phyloP scores from a whole-genome alignment of 2,888 invertebrate genomes.

The Protula sp. region DNA sequence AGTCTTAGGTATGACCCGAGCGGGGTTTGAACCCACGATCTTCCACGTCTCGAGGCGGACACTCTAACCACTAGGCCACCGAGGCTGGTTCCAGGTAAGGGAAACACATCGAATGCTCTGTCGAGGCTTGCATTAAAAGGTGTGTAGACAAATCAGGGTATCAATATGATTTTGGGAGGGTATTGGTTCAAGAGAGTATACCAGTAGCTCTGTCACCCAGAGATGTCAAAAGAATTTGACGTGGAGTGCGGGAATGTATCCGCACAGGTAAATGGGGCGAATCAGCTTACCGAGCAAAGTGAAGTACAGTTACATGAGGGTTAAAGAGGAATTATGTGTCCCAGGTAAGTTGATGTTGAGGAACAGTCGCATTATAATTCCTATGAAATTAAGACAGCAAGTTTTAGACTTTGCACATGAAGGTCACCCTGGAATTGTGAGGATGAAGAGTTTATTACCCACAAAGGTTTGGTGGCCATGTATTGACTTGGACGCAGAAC shows the following conservation, averaged over 20 bases:
- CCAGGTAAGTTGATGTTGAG: neutral
- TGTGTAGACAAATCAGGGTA: neutral
- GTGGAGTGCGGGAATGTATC: neutral
- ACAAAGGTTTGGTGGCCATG: slow-evolving; percentile 2
- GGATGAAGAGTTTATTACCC: neutral
- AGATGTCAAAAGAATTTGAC: neutral
- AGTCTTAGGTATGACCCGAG: too few species aligned
- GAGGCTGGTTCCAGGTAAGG: too few species aligned
- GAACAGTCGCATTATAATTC: neutral
- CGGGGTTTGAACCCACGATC: too few species aligned
- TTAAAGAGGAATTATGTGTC: neutral
- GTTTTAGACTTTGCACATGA: slow-evolving; percentile 2
- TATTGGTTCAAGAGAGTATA: neutral
- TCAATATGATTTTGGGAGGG: neutral
- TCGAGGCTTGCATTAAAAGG: neutral
- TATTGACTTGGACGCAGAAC: neutral
- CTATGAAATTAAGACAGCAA: neutral
- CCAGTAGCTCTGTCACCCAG: neutral
- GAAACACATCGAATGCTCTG: neutral
- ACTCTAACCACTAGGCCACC: too few species aligned
- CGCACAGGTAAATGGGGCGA: too few species aligned
- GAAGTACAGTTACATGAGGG: neutral
- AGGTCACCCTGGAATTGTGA: slow-evolving; percentile 1
- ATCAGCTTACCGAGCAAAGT: neutral
- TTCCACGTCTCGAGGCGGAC: too few species aligned